Conservation (phyloP, 1,140 invertebrate species). For the Apis cerana region DNA sequence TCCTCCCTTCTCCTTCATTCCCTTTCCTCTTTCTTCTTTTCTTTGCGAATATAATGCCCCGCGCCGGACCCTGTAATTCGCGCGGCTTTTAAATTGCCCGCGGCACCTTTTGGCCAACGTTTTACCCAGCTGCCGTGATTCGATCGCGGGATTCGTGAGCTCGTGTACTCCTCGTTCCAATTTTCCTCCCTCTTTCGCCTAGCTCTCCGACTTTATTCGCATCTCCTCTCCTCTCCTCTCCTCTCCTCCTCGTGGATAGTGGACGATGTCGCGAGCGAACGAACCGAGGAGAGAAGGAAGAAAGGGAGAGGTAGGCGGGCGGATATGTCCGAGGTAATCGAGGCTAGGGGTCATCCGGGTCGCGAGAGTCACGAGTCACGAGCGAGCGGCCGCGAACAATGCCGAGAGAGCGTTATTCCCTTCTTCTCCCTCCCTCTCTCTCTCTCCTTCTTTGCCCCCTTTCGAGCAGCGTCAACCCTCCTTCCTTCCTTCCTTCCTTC, state of each 20-base stretch:
- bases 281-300: conserved; percentile 8
- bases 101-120: conserved; percentile 47
- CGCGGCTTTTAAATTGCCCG: conserved; percentile 62
- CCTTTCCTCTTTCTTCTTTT: background rate
- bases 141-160: conserved; percentile 39
- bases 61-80: conserved; percentile 61
- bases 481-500: background rate
- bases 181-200: conserved; percentile 19
- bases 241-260: no score
- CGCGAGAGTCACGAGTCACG: conserved; percentile 80
- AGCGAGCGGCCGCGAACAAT: conserved; percentile 80
- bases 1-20: background rate
- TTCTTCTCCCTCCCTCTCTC: conserved; percentile 8
- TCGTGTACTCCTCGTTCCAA: background rate
- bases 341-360: conserved; percentile 80
- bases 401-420: conserved; percentile 63
- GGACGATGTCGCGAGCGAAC: no score
- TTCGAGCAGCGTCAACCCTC: background rate
- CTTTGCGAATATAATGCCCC: conserved; percentile 54
- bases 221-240: no score
- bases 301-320: conserved; percentile 68
- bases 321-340: conserved; percentile 81
- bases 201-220: no score
- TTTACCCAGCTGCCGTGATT: conserved; percentile 61
- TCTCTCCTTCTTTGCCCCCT: conserved; percentile 7